Percentiles rank a stretch among this genome's conserved stretches.
Evolutionary conservation across 1,140 invertebrate species (phyloP).

Genomic region (Hetaerina americana): DNA sequence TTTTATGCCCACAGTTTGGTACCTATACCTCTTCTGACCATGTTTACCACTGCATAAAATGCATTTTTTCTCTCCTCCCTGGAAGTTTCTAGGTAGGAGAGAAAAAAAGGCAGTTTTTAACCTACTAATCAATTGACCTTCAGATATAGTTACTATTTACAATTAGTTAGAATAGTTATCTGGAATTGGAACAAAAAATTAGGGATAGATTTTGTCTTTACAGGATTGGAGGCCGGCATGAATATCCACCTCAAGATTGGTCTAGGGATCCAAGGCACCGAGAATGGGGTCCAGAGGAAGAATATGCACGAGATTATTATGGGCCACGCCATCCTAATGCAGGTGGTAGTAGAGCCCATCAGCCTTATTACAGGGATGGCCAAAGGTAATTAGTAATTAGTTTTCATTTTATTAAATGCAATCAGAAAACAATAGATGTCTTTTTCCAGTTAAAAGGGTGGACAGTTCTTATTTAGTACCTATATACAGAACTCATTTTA

Average conservation of each 20-base stretch:
- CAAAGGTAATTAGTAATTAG: background rate
- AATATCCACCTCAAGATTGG: background rate
- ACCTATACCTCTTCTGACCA: too few species aligned
- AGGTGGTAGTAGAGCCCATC: background rate
- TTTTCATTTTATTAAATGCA: too few species aligned
- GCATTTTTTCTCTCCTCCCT: too few species aligned
- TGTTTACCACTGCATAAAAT: too few species aligned
- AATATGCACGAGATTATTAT: background rate
- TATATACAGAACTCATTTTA: too few species aligned
- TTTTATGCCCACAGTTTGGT: too few species aligned
- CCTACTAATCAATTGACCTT: background rate
- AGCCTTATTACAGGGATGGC: background rate
- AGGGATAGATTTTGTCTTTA: too few species aligned
- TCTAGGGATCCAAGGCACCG: background rate
- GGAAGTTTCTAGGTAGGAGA: too few species aligned
- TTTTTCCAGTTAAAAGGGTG: too few species aligned
- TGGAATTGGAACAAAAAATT: too few species aligned
- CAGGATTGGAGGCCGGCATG: background rate
- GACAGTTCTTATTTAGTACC: too few species aligned
- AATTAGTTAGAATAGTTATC: background rate
- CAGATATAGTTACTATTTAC: background rate
- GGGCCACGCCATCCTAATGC: background rate
- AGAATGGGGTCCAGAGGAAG: background rate
- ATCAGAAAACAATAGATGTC: too few species aligned
- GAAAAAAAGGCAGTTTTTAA: background rate